A percentile compares a stretch with the other conserved stretches of the same genome.
These are phyloP conservation scores for Malurus splendens DNA, from an alignment of 2,797 vertebrate genomes.

Conservation along the genomic window DNA sequence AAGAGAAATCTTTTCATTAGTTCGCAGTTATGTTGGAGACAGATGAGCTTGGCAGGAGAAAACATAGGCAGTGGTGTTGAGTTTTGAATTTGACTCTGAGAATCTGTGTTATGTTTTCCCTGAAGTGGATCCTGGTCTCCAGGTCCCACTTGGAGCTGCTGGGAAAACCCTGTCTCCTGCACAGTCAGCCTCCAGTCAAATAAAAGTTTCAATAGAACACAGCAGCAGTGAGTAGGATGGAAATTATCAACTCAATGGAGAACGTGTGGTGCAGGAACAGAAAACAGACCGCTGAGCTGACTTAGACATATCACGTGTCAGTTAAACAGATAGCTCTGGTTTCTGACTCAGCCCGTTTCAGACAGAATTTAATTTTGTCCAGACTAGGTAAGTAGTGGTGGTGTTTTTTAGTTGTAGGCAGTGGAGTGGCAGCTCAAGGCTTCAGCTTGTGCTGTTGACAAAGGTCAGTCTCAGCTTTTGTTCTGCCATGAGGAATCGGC, in stretches of 20 bases:
- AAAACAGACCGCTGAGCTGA: background rate
- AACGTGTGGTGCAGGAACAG: slow-evolving; percentile 4
- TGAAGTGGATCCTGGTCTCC: background rate
- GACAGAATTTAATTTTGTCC: slow-evolving; percentile 20
- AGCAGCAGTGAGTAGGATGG: background rate
- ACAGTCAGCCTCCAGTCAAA: background rate
- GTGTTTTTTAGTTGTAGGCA: background rate
- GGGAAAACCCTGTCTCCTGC: background rate
- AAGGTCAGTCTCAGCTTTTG: background rate
- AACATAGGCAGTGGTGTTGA: background rate
- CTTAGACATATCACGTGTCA: background rate
- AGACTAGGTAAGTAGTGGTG: background rate
- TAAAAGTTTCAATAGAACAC: background rate
- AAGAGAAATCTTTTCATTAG: background rate
- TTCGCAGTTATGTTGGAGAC: background rate
- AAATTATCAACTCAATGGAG: background rate
- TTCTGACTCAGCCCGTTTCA: background rate
- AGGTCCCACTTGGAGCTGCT: background rate
- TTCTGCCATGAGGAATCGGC: background rate
- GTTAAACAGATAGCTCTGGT: slow-evolving; percentile 28
- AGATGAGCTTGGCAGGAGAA: background rate
- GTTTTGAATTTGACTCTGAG: background rate
- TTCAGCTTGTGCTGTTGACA: background rate
- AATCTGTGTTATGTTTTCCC: background rate
- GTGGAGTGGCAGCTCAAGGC: background rate